A percentile compares a stretch with the other conserved stretches of the same genome.
Evolutionary conservation across 2,888 invertebrate species (phyloP).

Genomic region (Andrena praecox): DNA sequence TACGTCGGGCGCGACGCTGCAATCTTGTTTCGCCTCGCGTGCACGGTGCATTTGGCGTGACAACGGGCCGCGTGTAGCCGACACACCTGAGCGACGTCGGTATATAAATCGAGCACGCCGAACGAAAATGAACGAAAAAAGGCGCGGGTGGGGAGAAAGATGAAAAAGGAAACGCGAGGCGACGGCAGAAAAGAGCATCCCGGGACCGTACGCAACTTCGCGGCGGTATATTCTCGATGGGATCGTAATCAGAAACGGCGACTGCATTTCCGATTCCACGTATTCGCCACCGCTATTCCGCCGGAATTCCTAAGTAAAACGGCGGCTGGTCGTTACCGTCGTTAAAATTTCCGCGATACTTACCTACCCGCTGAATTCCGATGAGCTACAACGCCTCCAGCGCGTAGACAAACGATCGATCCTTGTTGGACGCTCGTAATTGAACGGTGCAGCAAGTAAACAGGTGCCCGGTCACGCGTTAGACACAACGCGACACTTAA

Average conservation of each 20-base stretch:
- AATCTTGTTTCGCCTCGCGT: slow-evolving; percentile 61
- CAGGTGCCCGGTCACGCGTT: background rate
- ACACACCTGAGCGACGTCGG: slow-evolving; percentile 40
- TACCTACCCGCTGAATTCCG: slow-evolving; percentile 50
- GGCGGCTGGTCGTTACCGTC: slow-evolving; percentile 53
- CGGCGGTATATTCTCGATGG: slow-evolving; percentile 59
- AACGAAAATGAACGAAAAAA: slow-evolving; percentile 38
- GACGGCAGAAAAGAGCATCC: slow-evolving; percentile 16
- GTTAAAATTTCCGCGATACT: slow-evolving; percentile 60
- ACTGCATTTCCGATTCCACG: slow-evolving; percentile 68
- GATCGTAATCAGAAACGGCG: slow-evolving; percentile 71
- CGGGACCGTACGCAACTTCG: slow-evolving; percentile 35
- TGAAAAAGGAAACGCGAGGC: background rate
- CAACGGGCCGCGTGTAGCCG: slow-evolving; percentile 49
- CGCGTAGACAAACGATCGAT: background rate
- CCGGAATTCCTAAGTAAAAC: slow-evolving; percentile 62
- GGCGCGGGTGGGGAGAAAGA: background rate
- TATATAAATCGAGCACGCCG: slow-evolving; percentile 54
- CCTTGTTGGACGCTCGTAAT: slow-evolving; percentile 7
- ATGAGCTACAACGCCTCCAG: slow-evolving; percentile 29
- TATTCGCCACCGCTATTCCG: slow-evolving; percentile 48
- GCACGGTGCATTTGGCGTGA: slow-evolving; percentile 62
- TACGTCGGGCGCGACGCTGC: slow-evolving; percentile 37
- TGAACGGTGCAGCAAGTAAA: slow-evolving; percentile 14
- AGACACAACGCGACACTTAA: background rate